Base-by-base conservation (phyloP, 2,113 vertebrate genomes). In the Hypanus sabinus region DNA sequence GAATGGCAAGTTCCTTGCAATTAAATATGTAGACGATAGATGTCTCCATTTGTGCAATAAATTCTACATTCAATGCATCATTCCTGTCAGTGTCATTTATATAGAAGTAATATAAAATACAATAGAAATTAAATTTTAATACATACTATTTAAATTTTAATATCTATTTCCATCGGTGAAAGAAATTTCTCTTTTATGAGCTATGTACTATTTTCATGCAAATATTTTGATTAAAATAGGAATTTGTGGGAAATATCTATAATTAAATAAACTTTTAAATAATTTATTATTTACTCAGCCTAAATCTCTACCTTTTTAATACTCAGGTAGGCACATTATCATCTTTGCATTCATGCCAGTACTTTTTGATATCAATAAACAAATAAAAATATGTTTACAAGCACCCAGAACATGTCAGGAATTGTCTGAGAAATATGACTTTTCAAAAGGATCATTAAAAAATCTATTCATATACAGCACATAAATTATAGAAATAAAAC, bases 401-500 rank as follows among this genome's bases (percentile, higher is more conserved):
- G 30, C 24, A 60, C 9, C 12, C 46, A 85, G 55, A 57, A 62
- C 12, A 88, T 62, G 16, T 62, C 14, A 88, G 83, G 2, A 16
- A 8, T 62, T 30, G 62, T n/a, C 27, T 12, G 57, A n/a, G 27
- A 60, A 62, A 62, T 57, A 62, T 60, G 4, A 2, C 7, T 85
- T 88, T 62, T 16, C 83, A 88, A 88, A 88, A 57, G 30, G 55
- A 62, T 14, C 24, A 88, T 62, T 62, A 62, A n/a, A n/a, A 88
- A 88, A 62, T 88, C 75, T n/a, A 88, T 62, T 88, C 20, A 83
- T 83, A 46, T 83, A 1, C 83, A 88, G 60, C 27, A n/a, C 55
- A 88, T 62, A 62, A 62, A 88, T 60, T 27, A 88, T 18, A n/a
- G 55, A 60, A 62, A 88, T 62, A 88, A 88, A 88, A 60, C 81